Evolutionary conservation across 2,888 invertebrate species (phyloP).

Genomic region (Euphydryas editha): DNA sequence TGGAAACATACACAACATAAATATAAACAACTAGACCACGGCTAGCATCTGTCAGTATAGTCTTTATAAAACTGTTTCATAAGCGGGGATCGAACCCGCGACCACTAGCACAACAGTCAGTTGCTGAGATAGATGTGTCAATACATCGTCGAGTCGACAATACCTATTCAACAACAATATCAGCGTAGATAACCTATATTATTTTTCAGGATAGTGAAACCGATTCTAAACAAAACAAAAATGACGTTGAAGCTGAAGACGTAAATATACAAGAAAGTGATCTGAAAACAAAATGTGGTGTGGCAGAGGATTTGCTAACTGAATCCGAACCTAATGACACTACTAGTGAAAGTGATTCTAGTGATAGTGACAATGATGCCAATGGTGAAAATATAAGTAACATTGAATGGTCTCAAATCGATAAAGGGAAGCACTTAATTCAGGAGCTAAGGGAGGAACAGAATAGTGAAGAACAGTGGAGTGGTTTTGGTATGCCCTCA

Average conservation of each 20-base stretch:
- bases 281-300: constrained; percentile 55
- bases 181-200: neutral
- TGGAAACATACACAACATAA: too few relatives aligned
- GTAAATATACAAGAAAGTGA: constrained; percentile 45
- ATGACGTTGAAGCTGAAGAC: constrained; percentile 24
- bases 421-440: constrained; percentile 59
- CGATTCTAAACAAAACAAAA: constrained; percentile 38
- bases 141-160: too few relatives aligned
- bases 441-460: constrained; percentile 66
- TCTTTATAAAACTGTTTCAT: too few relatives aligned
- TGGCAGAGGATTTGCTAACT: constrained; percentile 62
- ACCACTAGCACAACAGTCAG: too few relatives aligned
- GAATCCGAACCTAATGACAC: constrained; percentile 67
- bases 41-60: too few relatives aligned
- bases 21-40: too few relatives aligned
- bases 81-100: too few relatives aligned
- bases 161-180: neutral
- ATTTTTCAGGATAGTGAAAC: constrained; percentile 39
- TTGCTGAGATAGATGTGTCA: too few relatives aligned
- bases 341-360: constrained; percentile 54
- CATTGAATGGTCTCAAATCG: constrained; percentile 70
- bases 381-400: constrained; percentile 44
- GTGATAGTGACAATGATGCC: constrained; percentile 40
- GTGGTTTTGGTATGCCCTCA: constrained; percentile 58
- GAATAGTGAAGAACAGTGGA: constrained; percentile 62